phyloP scores from a whole-genome alignment of 2,888 invertebrate species.

The Fragum whitleyi region DNA sequence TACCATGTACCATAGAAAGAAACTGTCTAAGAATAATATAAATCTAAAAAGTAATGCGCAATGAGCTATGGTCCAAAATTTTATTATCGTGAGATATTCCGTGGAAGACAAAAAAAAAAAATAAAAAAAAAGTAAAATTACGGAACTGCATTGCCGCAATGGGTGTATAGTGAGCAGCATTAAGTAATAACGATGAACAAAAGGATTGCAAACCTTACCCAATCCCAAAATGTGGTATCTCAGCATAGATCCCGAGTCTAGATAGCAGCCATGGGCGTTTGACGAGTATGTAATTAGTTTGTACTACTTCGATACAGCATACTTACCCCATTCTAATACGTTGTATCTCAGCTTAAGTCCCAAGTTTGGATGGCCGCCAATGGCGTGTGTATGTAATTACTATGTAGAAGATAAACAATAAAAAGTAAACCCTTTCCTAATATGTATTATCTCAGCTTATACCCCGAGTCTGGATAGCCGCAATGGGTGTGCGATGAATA shows the following conservation, averaged over 20 bases:
- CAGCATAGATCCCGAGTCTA: conserved; percentile 82
- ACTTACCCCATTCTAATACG: no score
- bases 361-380: conserved; percentile 80
- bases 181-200: no score
- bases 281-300: conserved; percentile 85
- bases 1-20: no score
- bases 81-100: no score
- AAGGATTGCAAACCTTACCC: conserved; percentile 83
- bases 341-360: conserved; percentile 80
- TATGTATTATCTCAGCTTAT: conserved; percentile 81
- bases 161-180: no score
- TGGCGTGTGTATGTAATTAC: conserved; percentile 85
- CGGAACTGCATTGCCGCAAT: no score
- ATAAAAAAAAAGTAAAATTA: no score
- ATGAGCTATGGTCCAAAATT: no score
- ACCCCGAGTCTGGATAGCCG: conserved; percentile 82
- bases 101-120: no score
- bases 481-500: conserved; percentile 84
- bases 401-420: conserved; percentile 84
- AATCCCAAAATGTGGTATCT: conserved; percentile 85
- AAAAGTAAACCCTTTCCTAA: conserved; percentile 84
- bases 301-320: no score
- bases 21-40: no score
- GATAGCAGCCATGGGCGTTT: conserved; percentile 82
- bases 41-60: no score